A percentile compares a stretch with the other conserved stretches of the same genome.
Conservation (phyloP, 2,888 invertebrate species). For the Heliconius erato region DNA sequence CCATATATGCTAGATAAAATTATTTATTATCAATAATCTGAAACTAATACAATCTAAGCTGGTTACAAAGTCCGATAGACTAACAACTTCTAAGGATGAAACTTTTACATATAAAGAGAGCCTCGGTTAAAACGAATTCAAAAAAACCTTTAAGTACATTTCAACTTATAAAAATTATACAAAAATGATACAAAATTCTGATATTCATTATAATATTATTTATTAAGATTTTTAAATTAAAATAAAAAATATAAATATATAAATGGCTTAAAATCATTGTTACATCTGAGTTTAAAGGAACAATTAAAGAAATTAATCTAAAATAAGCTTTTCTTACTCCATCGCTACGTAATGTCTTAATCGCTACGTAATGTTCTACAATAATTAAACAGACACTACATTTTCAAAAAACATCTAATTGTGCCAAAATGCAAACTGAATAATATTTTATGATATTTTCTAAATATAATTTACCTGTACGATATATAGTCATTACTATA, state of each 20-base stretch:
- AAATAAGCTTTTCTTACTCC: background rate
- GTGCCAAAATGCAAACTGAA: slow-evolving; percentile 8
- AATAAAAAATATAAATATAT: slow-evolving; percentile 26
- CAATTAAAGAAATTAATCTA: background rate
- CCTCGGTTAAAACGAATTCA: slow-evolving; percentile 60
- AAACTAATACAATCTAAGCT: slow-evolving; percentile 54
- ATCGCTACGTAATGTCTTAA: slow-evolving; percentile 3
- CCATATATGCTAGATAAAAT: slow-evolving; percentile 65
- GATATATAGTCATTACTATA: background rate
- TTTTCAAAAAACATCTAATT: background rate
- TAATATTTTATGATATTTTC: background rate
- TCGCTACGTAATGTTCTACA: background rate
- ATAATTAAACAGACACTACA: background rate
- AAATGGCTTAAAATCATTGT: slow-evolving; percentile 16
- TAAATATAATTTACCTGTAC: background rate
- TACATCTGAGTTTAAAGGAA: slow-evolving; percentile 6
- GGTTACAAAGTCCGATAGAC: slow-evolving; percentile 57
- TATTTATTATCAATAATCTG: slow-evolving; percentile 63
- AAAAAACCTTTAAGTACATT: slow-evolving; percentile 70
- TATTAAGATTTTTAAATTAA: slow-evolving; percentile 24
- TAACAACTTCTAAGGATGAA: slow-evolving; percentile 41
- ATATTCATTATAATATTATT: slow-evolving; percentile 27
- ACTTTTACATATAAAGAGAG: slow-evolving; percentile 61
- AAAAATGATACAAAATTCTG: slow-evolving; percentile 49
- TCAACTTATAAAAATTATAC: slow-evolving; percentile 58